phyloP scores from a whole-genome alignment of 2,797 vertebrate genomes.

The Adelosebastes latens region DNA sequence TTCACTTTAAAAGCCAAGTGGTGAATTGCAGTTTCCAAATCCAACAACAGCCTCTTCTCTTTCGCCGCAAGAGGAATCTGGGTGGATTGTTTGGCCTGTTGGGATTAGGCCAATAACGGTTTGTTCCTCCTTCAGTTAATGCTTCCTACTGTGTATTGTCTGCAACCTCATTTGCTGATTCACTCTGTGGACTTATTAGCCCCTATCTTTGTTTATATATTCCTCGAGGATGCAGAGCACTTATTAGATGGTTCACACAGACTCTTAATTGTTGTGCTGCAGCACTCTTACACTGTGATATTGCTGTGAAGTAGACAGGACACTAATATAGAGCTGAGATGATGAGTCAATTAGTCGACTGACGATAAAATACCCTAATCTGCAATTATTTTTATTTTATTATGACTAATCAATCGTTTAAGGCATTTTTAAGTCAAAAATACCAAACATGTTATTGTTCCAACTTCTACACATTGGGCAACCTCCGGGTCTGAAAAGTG shows the following conservation, averaged over 20 bases:
- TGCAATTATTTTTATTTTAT: background rate
- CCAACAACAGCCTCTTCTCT: background rate
- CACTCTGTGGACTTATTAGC: conserved; percentile 8
- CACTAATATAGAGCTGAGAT: background rate
- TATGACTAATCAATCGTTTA: background rate
- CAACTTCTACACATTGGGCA: background rate
- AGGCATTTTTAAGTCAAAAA: background rate
- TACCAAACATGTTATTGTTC: background rate
- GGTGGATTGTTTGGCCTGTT: background rate
- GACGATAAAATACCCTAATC: background rate
- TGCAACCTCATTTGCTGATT: conserved; percentile 20
- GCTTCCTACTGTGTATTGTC: background rate
- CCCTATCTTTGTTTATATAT: background rate
- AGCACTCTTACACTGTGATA: background rate
- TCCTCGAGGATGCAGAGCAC: background rate
- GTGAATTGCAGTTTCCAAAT: conserved; percentile 1
- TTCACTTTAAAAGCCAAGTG: background rate
- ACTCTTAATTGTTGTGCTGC: conserved; percentile 9
- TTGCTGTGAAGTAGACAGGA: background rate
- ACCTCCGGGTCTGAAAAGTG: too few species aligned
- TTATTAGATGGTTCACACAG: conserved; percentile 1
- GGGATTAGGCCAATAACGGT: background rate
- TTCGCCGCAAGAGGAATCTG: background rate
- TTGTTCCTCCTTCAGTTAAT: conserved; percentile 17
- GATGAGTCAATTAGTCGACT: background rate